Conservation (phyloP, 2,113 vertebrate genomes). For the Eubucco bourcierii region DNA sequence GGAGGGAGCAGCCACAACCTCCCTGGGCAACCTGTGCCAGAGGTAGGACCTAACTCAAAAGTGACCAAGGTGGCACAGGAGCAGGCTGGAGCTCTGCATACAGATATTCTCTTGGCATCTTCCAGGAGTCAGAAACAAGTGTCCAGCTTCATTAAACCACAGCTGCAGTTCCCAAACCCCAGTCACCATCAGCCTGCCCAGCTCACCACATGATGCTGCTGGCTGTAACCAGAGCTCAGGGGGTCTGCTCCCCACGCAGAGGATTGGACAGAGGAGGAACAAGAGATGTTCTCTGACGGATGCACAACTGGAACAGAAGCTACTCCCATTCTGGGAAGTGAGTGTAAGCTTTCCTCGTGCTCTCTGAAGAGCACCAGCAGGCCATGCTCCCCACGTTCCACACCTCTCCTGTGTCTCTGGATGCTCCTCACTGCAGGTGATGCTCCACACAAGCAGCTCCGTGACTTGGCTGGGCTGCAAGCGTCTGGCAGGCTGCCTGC, state of each 20-base stretch:
- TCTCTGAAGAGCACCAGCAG: accelerated
- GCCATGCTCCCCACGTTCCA: accelerated
- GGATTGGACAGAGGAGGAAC: neutral
- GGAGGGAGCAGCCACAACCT: no score
- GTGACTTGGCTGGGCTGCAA: accelerated
- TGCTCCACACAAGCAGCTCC: accelerated
- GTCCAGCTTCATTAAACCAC: neutral
- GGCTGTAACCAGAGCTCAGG: neutral
- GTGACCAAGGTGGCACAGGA: neutral
- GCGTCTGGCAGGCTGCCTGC: accelerated
- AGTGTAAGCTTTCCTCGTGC: neutral
- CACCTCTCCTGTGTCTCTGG: neutral
- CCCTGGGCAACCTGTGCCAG: no score
- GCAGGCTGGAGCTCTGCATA: neutral
- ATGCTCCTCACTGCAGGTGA: neutral
- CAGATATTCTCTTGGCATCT: neutral
- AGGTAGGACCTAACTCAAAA: neutral
- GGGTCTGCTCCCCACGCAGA: accelerated
- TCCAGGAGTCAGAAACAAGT: neutral
- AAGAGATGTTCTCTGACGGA: neutral
- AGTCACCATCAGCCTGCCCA: neutral
- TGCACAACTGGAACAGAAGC: neutral
- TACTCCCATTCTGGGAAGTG: accelerated
- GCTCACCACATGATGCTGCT: neutral
- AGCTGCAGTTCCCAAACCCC: accelerated